Percentiles rank a stretch among this genome's conserved stretches.
phyloP scores from a whole-genome alignment of 2,113 vertebrate genomes.

The Thunnus maccoyii region DNA sequence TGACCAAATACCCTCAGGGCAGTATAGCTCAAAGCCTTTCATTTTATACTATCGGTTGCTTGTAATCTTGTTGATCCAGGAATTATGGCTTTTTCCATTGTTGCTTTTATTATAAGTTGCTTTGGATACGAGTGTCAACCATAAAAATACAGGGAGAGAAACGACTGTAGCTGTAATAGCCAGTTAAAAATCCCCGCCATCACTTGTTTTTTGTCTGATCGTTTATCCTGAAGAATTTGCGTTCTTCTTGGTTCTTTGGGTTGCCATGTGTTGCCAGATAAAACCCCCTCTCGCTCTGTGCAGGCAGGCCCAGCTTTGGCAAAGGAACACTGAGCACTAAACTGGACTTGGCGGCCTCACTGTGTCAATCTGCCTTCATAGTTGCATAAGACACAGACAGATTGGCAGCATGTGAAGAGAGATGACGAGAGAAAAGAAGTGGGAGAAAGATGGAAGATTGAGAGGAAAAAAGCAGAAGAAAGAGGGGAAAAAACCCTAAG shows the following conservation, averaged over 20 bases:
- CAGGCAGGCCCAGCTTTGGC: slow-evolving; percentile 41
- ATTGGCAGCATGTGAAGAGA: slow-evolving; percentile 57
- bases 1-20: slow-evolving; percentile 35
- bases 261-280: slow-evolving; percentile 55
- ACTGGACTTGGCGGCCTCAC: slow-evolving; percentile 52
- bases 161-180: neutral
- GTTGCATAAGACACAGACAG: slow-evolving; percentile 65
- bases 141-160: slow-evolving; percentile 45
- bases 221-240: slow-evolving; percentile 31
- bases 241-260: slow-evolving; percentile 11
- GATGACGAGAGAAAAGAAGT: slow-evolving; percentile 40
- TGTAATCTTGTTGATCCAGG: slow-evolving; percentile 51
- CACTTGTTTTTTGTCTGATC: slow-evolving; percentile 31
- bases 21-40: slow-evolving; percentile 32
- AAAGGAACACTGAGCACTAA: slow-evolving; percentile 22
- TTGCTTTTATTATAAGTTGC: slow-evolving; percentile 40
- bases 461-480: slow-evolving; percentile 26
- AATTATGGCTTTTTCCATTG: slow-evolving; percentile 60
- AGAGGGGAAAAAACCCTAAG: slow-evolving; percentile 8
- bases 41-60: slow-evolving; percentile 46
- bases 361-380: slow-evolving; percentile 47
- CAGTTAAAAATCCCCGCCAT: slow-evolving; percentile 29
- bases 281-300: slow-evolving; percentile 21
- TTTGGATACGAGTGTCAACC: slow-evolving; percentile 43
- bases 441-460: slow-evolving; percentile 44